Evolutionary conservation across 35 echinoderm and acorn worm species (phyloP).

Genomic region (Apostichopus californicus): DNA sequence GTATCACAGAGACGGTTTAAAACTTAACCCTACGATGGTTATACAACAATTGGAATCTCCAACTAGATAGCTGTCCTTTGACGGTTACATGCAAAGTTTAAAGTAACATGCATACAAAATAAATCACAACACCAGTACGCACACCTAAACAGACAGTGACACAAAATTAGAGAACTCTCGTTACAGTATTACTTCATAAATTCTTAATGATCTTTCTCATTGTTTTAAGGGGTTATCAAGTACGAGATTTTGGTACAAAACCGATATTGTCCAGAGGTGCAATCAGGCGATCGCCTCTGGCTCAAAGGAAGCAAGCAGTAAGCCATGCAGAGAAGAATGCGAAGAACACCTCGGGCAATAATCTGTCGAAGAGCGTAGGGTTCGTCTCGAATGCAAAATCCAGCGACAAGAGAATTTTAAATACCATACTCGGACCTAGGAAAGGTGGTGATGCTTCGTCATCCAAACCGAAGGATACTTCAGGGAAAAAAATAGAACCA

Average conservation of each 20-base stretch:
- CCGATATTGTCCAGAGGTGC: neutral
- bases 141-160: no score
- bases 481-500: slow-evolving; percentile 14
- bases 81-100: no score
- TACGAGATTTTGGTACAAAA: slow-evolving; percentile 34
- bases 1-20: no score
- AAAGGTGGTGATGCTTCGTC: slow-evolving; percentile 26
- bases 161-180: neutral
- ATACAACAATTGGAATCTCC: no score
- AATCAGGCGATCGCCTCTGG: slow-evolving; percentile 3
- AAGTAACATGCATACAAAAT: no score
- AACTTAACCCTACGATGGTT: no score
- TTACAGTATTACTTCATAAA: neutral
- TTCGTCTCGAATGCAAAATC: neutral
- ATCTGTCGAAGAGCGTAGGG: slow-evolving; percentile 45
- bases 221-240: slow-evolving; percentile 29
- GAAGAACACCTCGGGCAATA: neutral
- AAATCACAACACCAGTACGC: no score
- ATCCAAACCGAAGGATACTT: slow-evolving; percentile 5
- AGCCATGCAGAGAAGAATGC: slow-evolving; percentile 17
- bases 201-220: neutral
- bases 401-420: neutral
- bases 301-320: neutral
- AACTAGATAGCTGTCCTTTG: no score
- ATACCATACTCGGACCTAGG: slow-evolving; percentile 10